Evolutionary conservation across 2,888 invertebrate species (phyloP).

Genomic region (Trissolcus brochymenae): DNA sequence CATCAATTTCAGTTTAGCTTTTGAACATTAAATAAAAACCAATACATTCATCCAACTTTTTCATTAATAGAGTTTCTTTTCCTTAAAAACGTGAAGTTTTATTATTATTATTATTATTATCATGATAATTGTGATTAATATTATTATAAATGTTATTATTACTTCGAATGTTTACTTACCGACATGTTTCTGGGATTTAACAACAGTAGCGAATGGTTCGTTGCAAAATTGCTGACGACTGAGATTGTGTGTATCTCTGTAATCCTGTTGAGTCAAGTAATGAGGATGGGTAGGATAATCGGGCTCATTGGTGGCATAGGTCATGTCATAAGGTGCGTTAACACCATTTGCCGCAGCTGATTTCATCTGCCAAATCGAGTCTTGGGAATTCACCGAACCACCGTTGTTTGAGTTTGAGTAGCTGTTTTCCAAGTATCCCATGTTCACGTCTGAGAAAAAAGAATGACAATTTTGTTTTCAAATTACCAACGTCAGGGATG

Average conservation of each 20-base stretch:
- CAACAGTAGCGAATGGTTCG: conserved; percentile 92
- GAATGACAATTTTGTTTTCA: neutral
- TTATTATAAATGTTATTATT: too few relatives aligned
- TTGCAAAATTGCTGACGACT: conserved; percentile 92
- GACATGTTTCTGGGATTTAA: conserved; percentile 93
- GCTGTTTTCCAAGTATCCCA: conserved; percentile 94
- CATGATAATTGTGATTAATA: too few relatives aligned
- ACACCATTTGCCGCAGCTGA: conserved; percentile 87
- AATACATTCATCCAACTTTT: too few relatives aligned
- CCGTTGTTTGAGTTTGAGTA: conserved; percentile 96
- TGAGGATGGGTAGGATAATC: conserved; percentile 92
- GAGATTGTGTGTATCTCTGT: conserved; percentile 87
- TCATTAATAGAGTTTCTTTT: too few relatives aligned
- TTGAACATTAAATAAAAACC: too few relatives aligned
- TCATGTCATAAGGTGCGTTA: conserved; percentile 86
- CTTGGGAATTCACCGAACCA: conserved; percentile 96
- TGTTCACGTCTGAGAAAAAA: conserved; percentile 83
- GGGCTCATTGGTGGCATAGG: conserved; percentile 86
- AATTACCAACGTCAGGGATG: neutral
- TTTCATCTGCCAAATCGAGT: conserved; percentile 96
- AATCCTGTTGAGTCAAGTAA: conserved; percentile 84
- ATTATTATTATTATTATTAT: too few relatives aligned
- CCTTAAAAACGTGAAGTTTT: too few relatives aligned
- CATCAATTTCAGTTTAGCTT: too few relatives aligned
- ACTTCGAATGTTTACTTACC: conserved; percentile 79